phyloP scores from a whole-genome alignment of 2,888 invertebrate species.

The Dusona sp. region DNA sequence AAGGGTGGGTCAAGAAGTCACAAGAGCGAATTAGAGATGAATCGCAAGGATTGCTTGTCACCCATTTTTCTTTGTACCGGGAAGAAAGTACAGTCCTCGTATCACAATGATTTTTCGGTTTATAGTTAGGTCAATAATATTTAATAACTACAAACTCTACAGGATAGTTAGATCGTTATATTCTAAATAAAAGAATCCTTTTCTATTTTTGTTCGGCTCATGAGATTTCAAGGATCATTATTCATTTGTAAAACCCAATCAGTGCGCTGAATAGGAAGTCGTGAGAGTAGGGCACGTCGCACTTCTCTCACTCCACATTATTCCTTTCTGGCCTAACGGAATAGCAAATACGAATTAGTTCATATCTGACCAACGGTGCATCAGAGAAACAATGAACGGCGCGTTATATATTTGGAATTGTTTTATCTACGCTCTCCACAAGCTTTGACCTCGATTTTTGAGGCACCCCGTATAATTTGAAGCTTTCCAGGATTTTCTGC shows the following conservation, averaged over 20 bases:
- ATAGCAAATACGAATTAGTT: neutral
- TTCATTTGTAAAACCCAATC: neutral
- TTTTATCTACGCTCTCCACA: neutral
- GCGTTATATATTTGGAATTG: too few species aligned
- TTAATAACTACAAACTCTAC: neutral
- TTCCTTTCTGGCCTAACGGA: neutral
- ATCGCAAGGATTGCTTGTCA: slow-evolving; percentile 51
- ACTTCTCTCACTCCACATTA: too few species aligned
- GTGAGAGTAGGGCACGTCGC: too few species aligned
- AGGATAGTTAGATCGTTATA: neutral
- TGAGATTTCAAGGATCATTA: neutral
- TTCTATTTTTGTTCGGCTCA: neutral
- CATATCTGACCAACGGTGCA: too few species aligned
- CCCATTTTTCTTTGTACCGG: slow-evolving; percentile 8
- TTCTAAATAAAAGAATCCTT: neutral
- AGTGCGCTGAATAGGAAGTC: too few species aligned
- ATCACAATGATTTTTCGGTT: neutral
- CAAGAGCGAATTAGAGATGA: slow-evolving; percentile 73
- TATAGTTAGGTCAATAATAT: neutral
- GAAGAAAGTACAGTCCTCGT: neutral
- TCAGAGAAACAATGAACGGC: too few species aligned
- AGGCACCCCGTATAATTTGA: slow-evolving; percentile 5
- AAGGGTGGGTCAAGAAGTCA: slow-evolving; percentile 70
- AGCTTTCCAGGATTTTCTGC: slow-evolving; percentile 40
- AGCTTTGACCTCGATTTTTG: neutral